A percentile compares a stretch with the other conserved stretches of the same genome.
Evolutionary conservation across 2,113 vertebrate species (phyloP).

Genomic region (Rhynchomys soricoides): DNA sequence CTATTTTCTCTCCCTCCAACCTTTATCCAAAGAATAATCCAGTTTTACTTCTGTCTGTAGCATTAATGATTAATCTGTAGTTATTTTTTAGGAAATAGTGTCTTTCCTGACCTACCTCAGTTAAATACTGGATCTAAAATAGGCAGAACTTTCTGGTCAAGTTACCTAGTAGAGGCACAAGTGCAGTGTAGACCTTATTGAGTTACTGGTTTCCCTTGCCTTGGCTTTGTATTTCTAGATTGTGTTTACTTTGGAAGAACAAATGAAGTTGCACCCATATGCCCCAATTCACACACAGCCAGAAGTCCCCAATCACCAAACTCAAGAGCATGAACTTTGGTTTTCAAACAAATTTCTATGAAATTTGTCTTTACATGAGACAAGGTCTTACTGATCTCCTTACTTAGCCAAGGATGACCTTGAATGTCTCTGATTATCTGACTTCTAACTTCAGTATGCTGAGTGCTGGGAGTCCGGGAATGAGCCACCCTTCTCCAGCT

Average conservation of each 20-base stretch:
- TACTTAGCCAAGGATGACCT: neutral
- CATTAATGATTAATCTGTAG: slow-evolving; percentile 75
- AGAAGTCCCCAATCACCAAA: slow-evolving; percentile 22
- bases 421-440: neutral
- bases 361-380: slow-evolving; percentile 39
- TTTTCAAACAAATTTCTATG: slow-evolving; percentile 10
- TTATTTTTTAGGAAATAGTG: slow-evolving; percentile 57
- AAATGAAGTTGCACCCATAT: neutral
- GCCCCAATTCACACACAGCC: neutral
- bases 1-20: neutral
- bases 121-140: slow-evolving; percentile 43
- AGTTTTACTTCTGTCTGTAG: slow-evolving; percentile 51
- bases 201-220: neutral
- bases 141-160: slow-evolving; percentile 50
- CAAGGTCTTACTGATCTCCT: neutral
- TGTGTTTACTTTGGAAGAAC: neutral
- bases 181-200: neutral
- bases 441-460: neutral
- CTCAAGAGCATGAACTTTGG: neutral
- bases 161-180: slow-evolving; percentile 15
- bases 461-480: neutral
- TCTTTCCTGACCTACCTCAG: slow-evolving; percentile 45
- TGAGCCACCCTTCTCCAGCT: no score
- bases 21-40: slow-evolving; percentile 61
- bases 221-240: neutral